phyloP scores from a whole-genome alignment of 1,140 invertebrate genomes.

The Macrobrachium nipponense region DNA sequence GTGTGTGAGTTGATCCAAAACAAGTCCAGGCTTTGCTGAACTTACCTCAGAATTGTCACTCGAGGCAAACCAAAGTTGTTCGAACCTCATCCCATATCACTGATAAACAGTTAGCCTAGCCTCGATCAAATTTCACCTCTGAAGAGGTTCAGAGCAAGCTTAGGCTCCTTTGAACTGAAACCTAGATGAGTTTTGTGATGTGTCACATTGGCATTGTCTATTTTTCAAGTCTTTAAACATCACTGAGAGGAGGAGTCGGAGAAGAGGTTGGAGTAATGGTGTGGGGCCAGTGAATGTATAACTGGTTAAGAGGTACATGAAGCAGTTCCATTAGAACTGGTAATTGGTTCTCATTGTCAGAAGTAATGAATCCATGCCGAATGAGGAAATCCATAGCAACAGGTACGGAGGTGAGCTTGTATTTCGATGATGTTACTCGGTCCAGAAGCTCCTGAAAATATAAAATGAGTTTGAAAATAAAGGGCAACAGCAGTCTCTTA shows the following conservation, averaged over 20 bases:
- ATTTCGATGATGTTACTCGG: slow-evolving; percentile 82
- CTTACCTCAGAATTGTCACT: too few species aligned
- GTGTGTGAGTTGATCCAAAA: too few species aligned
- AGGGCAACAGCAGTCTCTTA: neutral
- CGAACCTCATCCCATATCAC: too few species aligned
- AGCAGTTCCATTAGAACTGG: slow-evolving; percentile 35
- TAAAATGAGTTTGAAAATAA: neutral
- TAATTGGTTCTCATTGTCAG: slow-evolving; percentile 82
- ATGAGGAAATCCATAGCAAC: slow-evolving; percentile 92
- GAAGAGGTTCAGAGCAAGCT: too few species aligned
- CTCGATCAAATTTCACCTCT: too few species aligned
- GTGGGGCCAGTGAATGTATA: slow-evolving; percentile 6
- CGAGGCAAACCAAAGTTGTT: too few species aligned
- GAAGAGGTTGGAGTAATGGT: neutral
- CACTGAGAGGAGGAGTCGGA: neutral
- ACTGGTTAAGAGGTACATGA: slow-evolving; percentile 40
- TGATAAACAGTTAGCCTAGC: too few species aligned
- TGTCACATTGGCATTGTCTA: too few species aligned
- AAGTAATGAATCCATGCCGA: slow-evolving; percentile 86
- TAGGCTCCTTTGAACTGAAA: too few species aligned
- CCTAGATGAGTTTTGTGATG: too few species aligned
- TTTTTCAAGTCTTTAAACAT: too few species aligned
- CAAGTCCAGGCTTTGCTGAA: too few species aligned
- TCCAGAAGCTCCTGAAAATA: slow-evolving; percentile 73
- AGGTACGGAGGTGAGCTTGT: slow-evolving; percentile 92